Evolutionary conservation across 2,888 invertebrate species (phyloP), one percentile per base, ranked within the genome.

Genomic region (Norana najaformis): DNA sequence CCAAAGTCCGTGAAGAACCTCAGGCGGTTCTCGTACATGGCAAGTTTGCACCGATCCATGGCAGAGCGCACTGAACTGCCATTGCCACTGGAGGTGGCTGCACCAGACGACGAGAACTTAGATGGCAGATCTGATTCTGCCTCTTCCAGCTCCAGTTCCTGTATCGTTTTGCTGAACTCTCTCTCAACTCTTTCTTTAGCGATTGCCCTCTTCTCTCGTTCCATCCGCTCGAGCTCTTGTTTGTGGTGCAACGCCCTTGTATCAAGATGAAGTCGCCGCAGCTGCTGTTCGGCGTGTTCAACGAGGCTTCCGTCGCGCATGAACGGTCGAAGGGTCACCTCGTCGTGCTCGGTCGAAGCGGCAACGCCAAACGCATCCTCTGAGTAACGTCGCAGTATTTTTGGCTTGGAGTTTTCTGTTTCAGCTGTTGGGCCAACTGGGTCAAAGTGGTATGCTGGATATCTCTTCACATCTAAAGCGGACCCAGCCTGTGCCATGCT

Each of bases 131-230:
- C 6, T n/a, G 39, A 23, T 30, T 90, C 90, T 6, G 35, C 47
- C 23, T 91, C 90, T 36, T 91, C 91, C 53, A 88, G 83, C 88
- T 91, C 91, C 38, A 91, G 90, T 53, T 91, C 91, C 20, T 88
- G 88, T 37, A 53, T 89, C 14, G 91, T 90, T 34, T 88, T 89
- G 30, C 69, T 88, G 36, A 91, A 41, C 88, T 91, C 91, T 16
- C 35, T 35, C 41, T 92, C 91, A 11, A 91, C 89, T n/a, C 88
- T 89, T 41, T 90, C 89, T 88, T 89, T 89, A 38, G 88, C 90
- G 35, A 69, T 35, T 6, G 91, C 91, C 30, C 41, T 34, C 88
- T 89, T 39, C 88, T 90, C 90, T 82, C 91, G 90, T 38, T 91
- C 90, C 35, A 41, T 38, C 83, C 88, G 39, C 47, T 88, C 37